phyloP scores from a whole-genome alignment of 2,888 invertebrate species.

The Machimus rusticus region DNA sequence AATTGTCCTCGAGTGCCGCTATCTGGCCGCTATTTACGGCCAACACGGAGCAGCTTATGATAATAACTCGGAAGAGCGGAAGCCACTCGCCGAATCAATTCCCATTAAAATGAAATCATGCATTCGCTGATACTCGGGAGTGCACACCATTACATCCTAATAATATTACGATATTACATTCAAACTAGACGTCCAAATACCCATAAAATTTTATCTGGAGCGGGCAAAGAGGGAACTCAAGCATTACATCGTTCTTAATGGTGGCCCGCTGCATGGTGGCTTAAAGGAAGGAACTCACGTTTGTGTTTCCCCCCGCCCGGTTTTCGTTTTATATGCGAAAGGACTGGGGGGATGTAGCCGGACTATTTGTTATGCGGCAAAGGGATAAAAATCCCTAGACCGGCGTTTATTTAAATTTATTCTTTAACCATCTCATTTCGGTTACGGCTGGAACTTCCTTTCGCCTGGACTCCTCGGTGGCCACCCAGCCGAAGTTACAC shows the following conservation, averaged over 20 bases:
- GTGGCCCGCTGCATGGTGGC: slow-evolving; percentile 10
- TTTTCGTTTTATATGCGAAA: slow-evolving; percentile 15
- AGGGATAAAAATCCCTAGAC: slow-evolving; percentile 62
- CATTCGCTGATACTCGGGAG: slow-evolving; percentile 27
- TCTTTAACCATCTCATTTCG: slow-evolving; percentile 61
- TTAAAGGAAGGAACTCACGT: slow-evolving; percentile 34
- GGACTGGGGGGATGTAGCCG: slow-evolving; percentile 34
- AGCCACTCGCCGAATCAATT: slow-evolving; percentile 32
- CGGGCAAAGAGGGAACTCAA: slow-evolving; percentile 22
- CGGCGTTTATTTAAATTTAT: slow-evolving; percentile 64
- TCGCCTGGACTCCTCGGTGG: not conserved
- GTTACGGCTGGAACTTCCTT: slow-evolving; percentile 54
- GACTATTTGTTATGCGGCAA: slow-evolving; percentile 60
- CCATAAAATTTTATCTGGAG: slow-evolving; percentile 44
- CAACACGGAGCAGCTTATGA: not conserved
- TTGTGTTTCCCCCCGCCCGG: slow-evolving; percentile 11
- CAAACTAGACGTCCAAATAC: slow-evolving; percentile 38
- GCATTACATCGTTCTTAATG: slow-evolving; percentile 39
- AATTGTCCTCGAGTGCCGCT: not conserved
- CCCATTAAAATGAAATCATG: slow-evolving; percentile 43
- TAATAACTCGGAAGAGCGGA: not conserved
- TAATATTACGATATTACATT: slow-evolving; percentile 44
- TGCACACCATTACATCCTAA: slow-evolving; percentile 42
- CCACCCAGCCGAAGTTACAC: not conserved
- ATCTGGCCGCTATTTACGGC: not conserved